phyloP scores from a whole-genome alignment of 2,888 invertebrate genomes.

The Coleophora deauratella region DNA sequence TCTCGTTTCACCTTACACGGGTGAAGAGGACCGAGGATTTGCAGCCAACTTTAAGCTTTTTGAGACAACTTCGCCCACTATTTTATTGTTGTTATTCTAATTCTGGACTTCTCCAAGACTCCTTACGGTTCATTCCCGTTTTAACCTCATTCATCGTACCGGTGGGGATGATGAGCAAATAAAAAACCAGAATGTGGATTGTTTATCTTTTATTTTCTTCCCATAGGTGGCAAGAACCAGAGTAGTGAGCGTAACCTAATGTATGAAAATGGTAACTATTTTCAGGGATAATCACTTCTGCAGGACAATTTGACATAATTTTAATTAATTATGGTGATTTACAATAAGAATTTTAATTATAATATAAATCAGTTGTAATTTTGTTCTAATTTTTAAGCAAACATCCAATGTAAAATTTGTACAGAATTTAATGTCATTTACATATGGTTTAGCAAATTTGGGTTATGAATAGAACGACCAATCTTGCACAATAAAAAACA shows the following conservation, averaged over 20 bases:
- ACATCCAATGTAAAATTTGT: too few relatives aligned
- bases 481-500: conserved; percentile 26
- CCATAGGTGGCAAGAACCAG: conserved; percentile 67
- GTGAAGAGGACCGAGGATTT: conserved; percentile 39
- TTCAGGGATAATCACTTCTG: conserved; percentile 64
- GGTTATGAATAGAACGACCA: too few relatives aligned
- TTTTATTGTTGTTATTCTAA: conserved; percentile 59
- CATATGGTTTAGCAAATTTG: too few relatives aligned
- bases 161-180: conserved; percentile 10
- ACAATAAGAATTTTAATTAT: conserved; percentile 2
- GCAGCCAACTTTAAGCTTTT: conserved; percentile 45
- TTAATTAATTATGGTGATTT: conserved; percentile 1
- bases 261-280: conserved; percentile 71
- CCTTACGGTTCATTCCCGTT: conserved; percentile 1
- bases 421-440: too few relatives aligned
- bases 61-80: conserved; percentile 60
- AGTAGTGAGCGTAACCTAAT: conserved; percentile 67
- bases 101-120: conserved; percentile 28
- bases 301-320: conserved; percentile 4
- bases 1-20: conserved; percentile 43
- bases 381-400: too few relatives aligned
- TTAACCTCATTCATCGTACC: background rate
- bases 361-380: too few relatives aligned
- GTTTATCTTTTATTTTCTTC: conserved; percentile 66
- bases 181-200: conserved; percentile 41